A percentile compares a stretch with the other conserved stretches of the same genome.
Conservation (phyloP, 2,797 vertebrate genomes). For the Oreonectes daqikongensis region DNA sequence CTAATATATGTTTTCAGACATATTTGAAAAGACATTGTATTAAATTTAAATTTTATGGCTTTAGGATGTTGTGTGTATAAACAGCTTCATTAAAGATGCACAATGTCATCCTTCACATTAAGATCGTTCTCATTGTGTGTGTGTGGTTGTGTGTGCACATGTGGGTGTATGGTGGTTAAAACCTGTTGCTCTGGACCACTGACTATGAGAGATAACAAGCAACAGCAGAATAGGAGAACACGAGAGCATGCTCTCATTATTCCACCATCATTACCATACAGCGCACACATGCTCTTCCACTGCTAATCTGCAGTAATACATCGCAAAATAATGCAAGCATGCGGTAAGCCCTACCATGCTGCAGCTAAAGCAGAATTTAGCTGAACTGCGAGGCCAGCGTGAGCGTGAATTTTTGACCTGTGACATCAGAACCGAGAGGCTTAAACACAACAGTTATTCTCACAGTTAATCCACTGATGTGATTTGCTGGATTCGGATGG, state of each 20-base stretch:
- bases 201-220: conserved; percentile 60
- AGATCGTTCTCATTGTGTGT: neutral
- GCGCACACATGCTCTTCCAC: conserved; percentile 1
- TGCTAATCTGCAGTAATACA: conserved; percentile 32
- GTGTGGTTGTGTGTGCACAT: conserved; percentile 42
- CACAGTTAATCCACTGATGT: conserved; percentile 40
- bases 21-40: neutral
- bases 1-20: neutral
- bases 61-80: neutral
- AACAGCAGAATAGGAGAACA: conserved; percentile 52
- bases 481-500: conserved; percentile 38
- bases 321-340: neutral
- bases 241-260: conserved; percentile 58
- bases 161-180: conserved; percentile 55
- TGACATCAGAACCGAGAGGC: conserved; percentile 26
- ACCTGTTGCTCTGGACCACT: conserved; percentile 38
- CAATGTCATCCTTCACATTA: conserved; percentile 1
- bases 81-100: neutral
- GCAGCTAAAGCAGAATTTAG: conserved; percentile 16
- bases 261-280: conserved; percentile 38
- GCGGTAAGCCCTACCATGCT: neutral
- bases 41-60: neutral
- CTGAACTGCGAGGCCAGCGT: conserved; percentile 10
- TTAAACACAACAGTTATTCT: conserved; percentile 38
- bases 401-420: conserved; percentile 36